phyloP scores from a whole-genome alignment of 2,797 vertebrate genomes.

The Lepilemur septentrionalis region DNA sequence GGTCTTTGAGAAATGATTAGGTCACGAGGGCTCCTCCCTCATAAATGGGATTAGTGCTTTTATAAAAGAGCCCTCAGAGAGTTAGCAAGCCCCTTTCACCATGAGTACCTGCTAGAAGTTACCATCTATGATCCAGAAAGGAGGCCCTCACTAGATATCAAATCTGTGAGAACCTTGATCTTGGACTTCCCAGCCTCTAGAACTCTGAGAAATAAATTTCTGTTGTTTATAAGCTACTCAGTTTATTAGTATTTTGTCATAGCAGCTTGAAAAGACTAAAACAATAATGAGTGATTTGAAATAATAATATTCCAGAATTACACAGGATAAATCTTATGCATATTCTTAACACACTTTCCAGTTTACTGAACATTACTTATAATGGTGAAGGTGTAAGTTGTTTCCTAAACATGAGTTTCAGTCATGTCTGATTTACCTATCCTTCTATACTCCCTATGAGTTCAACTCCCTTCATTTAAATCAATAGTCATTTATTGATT shows the following conservation, averaged over 20 bases:
- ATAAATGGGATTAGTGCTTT: background rate
- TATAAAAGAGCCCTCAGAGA: background rate
- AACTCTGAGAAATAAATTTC: background rate
- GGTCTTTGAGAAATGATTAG: background rate
- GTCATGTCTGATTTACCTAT: background rate
- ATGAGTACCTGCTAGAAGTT: background rate
- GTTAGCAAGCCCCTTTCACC: background rate
- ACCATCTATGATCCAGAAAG: background rate
- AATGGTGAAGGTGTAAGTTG: background rate
- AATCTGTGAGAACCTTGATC: background rate
- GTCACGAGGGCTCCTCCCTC: background rate
- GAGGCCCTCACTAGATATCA: background rate
- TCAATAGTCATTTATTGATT: background rate
- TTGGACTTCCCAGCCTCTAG: background rate
- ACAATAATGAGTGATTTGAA: background rate
- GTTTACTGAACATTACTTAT: background rate
- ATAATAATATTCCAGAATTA: background rate
- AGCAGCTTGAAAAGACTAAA: background rate
- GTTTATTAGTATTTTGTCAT: background rate
- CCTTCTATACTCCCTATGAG: background rate
- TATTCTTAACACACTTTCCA: background rate
- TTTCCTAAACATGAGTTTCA: background rate
- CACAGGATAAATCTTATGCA: background rate
- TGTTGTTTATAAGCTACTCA: background rate
- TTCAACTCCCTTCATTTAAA: background rate